Evolutionary conservation across 2,888 invertebrate genomes (phyloP), one percentile per base, ranked within the genome.

Genomic region (Stegophylla sp.): DNA sequence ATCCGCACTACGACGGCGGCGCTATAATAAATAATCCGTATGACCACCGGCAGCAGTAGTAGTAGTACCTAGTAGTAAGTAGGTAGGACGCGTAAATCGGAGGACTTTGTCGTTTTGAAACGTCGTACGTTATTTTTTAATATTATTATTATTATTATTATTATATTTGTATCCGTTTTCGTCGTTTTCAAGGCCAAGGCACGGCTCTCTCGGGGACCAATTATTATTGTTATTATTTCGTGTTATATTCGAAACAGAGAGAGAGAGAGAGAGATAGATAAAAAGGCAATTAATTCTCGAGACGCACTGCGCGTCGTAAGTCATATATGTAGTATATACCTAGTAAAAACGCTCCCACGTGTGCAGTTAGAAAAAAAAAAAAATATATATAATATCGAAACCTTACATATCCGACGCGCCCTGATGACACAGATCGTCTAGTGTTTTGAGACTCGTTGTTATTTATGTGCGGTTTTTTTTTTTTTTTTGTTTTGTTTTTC

Each of bases 221-320:
- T 69, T 41, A 43, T 26, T 59, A 59, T 20, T 41, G 41, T 73
- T 28, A 34, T 34, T 5, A 34, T 34, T 34, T 34, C 7, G n/a
- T 34, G 34, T 34, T 34, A 7, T 34, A 34, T 34, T 34, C 3
- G 7, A 3, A 7, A n/a, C 28, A 45, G 17, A 61, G 45, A 48
- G 15, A 45, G n/a, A n/a, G n/a, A 34, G 7, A 3, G 34, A n/a
- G 45, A 45, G 17, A 61, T 28, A 48, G 15, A 45, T 20, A 73
- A 48, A 61, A 73, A 56, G 26, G 73, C 28, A 73, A 73, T 73
- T 73, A 73, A 61, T 61, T 73, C 34, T 34, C 23, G 41, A 72
- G 23, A 43, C 56, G 61, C 56, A 13, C 28, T 41, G 53, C 17
- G 13, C 23, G 43, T n/a, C n/a, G n/a, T n/a, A n/a, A n/a, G n/a